Base-by-base conservation (phyloP, 2,797 vertebrate species). In the Poeciliopsis infans region DNA sequence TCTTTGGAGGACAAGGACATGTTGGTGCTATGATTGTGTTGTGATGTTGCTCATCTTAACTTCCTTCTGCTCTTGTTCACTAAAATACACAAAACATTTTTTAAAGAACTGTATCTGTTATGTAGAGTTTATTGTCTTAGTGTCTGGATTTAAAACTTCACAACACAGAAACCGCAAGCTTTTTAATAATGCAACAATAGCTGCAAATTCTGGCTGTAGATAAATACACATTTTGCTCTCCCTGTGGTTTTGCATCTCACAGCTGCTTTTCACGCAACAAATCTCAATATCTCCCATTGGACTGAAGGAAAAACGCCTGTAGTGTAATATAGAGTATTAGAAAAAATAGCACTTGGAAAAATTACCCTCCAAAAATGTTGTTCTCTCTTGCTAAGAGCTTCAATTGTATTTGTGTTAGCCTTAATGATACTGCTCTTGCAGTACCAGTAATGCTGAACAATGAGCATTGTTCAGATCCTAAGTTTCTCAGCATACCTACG, bases 1-100 rank as follows among this genome's bases (percentile, higher is more conserved):
- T 85, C n/a, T 53, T 43, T 28, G 77, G 72, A 59, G 36, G 77
- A 90, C 82, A 85, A 85, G 85, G 57, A 80, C 73, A 61, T 85
- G 59, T 77, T 81, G 73, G 47, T 49, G 31, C 71, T 51, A 47
- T 69, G 74, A 69, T 72, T 71, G 43, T 72, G 5, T 31, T 72
- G 43, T 79, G 59, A 73, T 66, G 61, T 76, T 79, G 78, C 71
- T 79, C 55, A 45, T 16, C 20, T 64, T 69, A 69, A 84, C 72
- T 71, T 66, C 76, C 74, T 43, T 70, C n/a, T 74, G 39, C 66
- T 57, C 11, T n/a, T 13, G 8, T 41, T 68, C 8, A 41, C 64
- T 68, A 23, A 66, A 68, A 68, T 68, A 69, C n/a, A 45, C 66
- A 68, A 68, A 41, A 41, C 23, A 41, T 25, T 41, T 41, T 23